Evolutionary conservation across 2,888 invertebrate species (phyloP).

Genomic region (Micoletzkya japonica): DNA sequence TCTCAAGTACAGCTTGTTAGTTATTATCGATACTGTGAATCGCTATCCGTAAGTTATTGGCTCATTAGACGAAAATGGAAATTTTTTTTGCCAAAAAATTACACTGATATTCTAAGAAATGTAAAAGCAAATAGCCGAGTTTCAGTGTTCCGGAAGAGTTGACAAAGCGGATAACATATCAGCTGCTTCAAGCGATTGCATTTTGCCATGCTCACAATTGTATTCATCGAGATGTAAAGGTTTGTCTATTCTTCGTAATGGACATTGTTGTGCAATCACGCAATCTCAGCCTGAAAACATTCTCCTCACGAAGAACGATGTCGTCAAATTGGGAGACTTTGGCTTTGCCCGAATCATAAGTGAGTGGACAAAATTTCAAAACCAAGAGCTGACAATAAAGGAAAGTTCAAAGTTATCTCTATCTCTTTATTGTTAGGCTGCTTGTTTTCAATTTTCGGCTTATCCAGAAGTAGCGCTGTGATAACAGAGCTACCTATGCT

Average conservation of each 20-base stretch:
- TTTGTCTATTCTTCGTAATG: background rate
- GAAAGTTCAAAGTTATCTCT: too few species aligned
- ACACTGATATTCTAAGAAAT: background rate
- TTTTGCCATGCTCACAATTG: slow-evolving; percentile 92
- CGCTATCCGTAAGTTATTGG: too few species aligned
- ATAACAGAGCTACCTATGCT: too few species aligned
- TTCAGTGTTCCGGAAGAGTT: slow-evolving; percentile 77
- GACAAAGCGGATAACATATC: slow-evolving; percentile 90
- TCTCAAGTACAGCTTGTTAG: too few species aligned
- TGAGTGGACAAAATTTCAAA: slow-evolving; percentile 58
- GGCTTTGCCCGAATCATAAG: slow-evolving; percentile 93
- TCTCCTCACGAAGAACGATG: slow-evolving; percentile 84
- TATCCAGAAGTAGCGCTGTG: too few species aligned
- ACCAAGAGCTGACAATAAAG: background rate
- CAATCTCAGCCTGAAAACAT: slow-evolving; percentile 99
- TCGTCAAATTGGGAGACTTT: slow-evolving; percentile 96
- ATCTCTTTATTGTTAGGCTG: too few species aligned
- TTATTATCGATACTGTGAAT: too few species aligned
- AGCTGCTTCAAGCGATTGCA: slow-evolving; percentile 88
- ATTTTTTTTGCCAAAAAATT: background rate
- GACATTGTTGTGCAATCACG: background rate
- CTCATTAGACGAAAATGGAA: too few species aligned
- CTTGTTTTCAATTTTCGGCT: too few species aligned
- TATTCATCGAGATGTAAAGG: slow-evolving; percentile 45
- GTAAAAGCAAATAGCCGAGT: too few species aligned